Evolutionary conservation across 2,888 invertebrate species (phyloP), one percentile per base, ranked within the genome.

Genomic region (Tribolium freemani): DNA sequence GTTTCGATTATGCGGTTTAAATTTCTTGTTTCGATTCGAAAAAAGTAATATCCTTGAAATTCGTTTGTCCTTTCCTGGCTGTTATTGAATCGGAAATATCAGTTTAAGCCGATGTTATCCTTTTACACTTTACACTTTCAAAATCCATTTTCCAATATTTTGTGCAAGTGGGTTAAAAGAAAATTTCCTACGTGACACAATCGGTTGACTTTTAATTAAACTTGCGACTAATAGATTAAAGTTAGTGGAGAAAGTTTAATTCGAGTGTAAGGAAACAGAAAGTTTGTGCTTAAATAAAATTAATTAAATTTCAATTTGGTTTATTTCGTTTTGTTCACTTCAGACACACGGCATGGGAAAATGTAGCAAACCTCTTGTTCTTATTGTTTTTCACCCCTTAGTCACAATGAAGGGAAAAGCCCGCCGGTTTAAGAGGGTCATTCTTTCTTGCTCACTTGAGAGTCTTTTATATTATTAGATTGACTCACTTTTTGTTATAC

Each of bases 31-130:
- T n/a, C 10, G 21, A 45, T 44, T 58, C 48, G 16, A 30, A 64
- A 64, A 64, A 53, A 53, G 26, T 31, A 46, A 57, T 67, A 54
- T 56, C 31, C 20, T 10, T 26, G 56, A 46, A 67, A 56, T 57
- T 57, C 67, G 67, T 67, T 58, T 56, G 67, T 56, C 67, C 45
- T 67, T 67, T 56, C 56, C 11, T 45, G 45, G 67, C 51, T 67
- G 31, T 67, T 67, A 67, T 67, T 67, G 67, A 67, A 67, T 67
- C 67, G 67, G 67, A 67, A 67, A 56, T 56, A 67, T 67, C 67
- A 67, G 45, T 67, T 67, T 67, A 46, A 56, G 67, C 56, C 30
- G 46, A 46, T 56, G 45, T 67, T 67, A 56, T 67, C 56, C 56
- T 57, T 67, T 67, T 67, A 67, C 45, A 67, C 56, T 67, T 61